Percentiles rank a stretch among this genome's conserved stretches.
Evolutionary conservation across 2,797 vertebrate species (phyloP).

Genomic region (Sylvia borin): DNA sequence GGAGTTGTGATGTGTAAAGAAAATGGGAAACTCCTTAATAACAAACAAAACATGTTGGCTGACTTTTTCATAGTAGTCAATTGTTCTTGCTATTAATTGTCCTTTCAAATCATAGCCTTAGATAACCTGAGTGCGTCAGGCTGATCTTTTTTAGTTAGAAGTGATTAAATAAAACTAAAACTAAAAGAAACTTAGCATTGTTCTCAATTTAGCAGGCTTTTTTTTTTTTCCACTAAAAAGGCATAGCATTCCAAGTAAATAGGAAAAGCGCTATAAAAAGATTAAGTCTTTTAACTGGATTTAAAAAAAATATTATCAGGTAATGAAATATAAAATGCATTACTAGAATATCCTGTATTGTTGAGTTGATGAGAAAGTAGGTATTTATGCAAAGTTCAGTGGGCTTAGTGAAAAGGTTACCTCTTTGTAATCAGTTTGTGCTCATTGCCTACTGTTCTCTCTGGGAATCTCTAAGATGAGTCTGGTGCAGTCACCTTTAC

Average conservation of each 20-base stretch:
- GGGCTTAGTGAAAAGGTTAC: neutral
- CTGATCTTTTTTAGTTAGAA: neutral
- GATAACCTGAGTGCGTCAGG: neutral
- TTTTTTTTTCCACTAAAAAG: conserved; percentile 22
- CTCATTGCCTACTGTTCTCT: neutral
- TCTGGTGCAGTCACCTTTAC: neutral
- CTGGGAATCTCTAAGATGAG: neutral
- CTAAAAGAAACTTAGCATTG: neutral
- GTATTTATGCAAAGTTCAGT: neutral
- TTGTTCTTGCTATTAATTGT: conserved; percentile 39
- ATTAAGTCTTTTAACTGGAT: conserved; percentile 12
- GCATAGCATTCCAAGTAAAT: neutral
- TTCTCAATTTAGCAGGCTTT: neutral
- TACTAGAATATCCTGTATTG: neutral
- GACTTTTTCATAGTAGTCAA: conserved; percentile 21
- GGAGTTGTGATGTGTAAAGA: neutral
- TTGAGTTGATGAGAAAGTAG: conserved; percentile 22
- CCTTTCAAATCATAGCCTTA: conserved; percentile 24
- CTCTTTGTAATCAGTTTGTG: neutral
- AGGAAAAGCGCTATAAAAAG: conserved; percentile 1
- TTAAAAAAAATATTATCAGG: conserved; percentile 26
- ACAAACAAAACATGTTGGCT: conserved; percentile 23
- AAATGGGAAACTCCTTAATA: conserved; percentile 21
- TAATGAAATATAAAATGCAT: conserved; percentile 25
- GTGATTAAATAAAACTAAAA: neutral